These are phyloP conservation scores for Salvelinus alpinus DNA, from an alignment of 2,113 vertebrate species.

Conservation along the genomic window DNA sequence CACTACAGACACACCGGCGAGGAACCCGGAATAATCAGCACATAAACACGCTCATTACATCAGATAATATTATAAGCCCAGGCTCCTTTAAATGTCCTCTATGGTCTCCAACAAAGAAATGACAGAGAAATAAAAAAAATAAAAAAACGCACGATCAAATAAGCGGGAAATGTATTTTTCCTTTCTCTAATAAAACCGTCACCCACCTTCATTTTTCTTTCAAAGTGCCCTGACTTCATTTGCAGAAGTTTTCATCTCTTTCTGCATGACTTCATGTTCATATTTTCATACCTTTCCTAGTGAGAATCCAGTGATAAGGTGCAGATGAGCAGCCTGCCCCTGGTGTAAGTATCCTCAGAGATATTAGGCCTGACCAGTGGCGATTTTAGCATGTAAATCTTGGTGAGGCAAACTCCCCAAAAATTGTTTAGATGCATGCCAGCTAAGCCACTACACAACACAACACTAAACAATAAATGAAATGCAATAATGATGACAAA, in stretches of 20 bases:
- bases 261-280: too few relatives aligned
- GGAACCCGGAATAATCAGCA: slow-evolving; percentile 50
- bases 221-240: neutral
- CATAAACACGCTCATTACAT: slow-evolving; percentile 59
- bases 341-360: neutral
- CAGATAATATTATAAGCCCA: slow-evolving; percentile 32
- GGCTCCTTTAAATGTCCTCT: slow-evolving; percentile 48
- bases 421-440: too few relatives aligned
- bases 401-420: too few relatives aligned
- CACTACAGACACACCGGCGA: slow-evolving; percentile 38
- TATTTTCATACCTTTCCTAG: too few relatives aligned
- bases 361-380: neutral
- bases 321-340: neutral
- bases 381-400: neutral
- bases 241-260: neutral
- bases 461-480: too few relatives aligned
- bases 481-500: too few relatives aligned
- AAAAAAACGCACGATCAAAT: slow-evolving; percentile 18
- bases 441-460: too few relatives aligned
- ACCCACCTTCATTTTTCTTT: neutral
- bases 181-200: too few relatives aligned
- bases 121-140: neutral
- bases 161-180: neutral
- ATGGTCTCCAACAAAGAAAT: slow-evolving; percentile 24
- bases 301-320: neutral